Evolutionary conservation across 2,797 vertebrate species (phyloP).

Genomic region (Danio kyathit): DNA sequence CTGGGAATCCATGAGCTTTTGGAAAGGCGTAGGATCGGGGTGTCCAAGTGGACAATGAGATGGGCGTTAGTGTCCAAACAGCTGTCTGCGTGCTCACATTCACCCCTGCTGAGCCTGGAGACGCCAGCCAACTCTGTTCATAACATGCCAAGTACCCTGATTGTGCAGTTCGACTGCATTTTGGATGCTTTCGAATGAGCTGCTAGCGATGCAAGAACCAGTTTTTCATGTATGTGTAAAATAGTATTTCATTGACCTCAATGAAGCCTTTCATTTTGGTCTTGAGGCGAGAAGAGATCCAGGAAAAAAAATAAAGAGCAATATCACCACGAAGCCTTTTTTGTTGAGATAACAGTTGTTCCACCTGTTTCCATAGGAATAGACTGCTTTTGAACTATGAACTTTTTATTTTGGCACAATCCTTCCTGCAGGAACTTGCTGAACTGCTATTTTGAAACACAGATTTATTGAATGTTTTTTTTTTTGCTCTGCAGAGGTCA

Average conservation of each 20-base stretch:
- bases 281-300: slow-evolving; percentile 26
- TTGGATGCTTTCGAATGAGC: not conserved
- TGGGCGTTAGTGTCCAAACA: slow-evolving; percentile 22
- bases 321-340: slow-evolving; percentile 23
- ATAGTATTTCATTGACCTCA: slow-evolving; percentile 26
- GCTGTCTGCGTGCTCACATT: slow-evolving; percentile 9
- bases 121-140: not conserved
- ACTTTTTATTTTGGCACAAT: slow-evolving; percentile 5
- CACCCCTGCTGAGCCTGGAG: not conserved
- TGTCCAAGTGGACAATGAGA: slow-evolving; percentile 7
- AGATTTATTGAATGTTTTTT: not conserved
- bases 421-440: slow-evolving; percentile 28
- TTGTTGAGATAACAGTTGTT: slow-evolving; percentile 28
- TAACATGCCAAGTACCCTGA: slow-evolving; percentile 5
- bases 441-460: slow-evolving; percentile 18
- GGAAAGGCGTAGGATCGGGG: not conserved
- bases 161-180: slow-evolving; percentile 28
- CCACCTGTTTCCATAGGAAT: slow-evolving; percentile 41
- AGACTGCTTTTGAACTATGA: slow-evolving; percentile 49
- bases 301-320: slow-evolving; percentile 2
- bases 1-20: slow-evolving; percentile 25
- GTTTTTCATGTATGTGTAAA: slow-evolving; percentile 12
- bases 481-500: not conserved
- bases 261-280: slow-evolving; percentile 10
- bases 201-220: not conserved